A percentile compares a stretch with the other conserved stretches of the same genome.
Conservation (phyloP, 2,113 vertebrate genomes). For the Xyrauchen texanus region DNA sequence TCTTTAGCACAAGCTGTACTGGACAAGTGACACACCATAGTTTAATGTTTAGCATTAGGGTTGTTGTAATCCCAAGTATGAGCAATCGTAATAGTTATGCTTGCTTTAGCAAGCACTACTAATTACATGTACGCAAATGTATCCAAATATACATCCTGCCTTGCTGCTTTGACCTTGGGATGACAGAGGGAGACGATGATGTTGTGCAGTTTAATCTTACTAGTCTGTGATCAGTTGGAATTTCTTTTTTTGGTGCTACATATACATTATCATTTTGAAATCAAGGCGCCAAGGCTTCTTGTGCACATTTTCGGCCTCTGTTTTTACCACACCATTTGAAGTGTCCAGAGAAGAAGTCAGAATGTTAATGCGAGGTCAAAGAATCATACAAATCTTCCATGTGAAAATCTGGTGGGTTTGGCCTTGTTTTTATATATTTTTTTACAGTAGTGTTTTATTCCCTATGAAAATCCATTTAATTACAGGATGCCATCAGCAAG, state of each 20-base stretch:
- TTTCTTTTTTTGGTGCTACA: not conserved
- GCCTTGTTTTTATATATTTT: conserved; percentile 41
- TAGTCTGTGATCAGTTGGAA: not conserved
- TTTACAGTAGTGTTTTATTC: conserved; percentile 35
- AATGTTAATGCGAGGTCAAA: conserved; percentile 35
- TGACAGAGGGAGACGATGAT: not conserved
- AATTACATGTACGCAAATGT: not conserved
- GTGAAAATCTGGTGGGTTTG: conserved; percentile 50
- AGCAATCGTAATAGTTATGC: too few species aligned
- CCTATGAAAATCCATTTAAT: conserved; percentile 48
- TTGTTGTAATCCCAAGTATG: too few species aligned
- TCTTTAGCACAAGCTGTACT: not conserved
- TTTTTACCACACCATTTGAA: conserved; percentile 59
- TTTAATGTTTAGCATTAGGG: too few species aligned
- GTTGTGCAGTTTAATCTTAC: not conserved
- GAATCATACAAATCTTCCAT: conserved; percentile 42
- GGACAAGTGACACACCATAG: not conserved
- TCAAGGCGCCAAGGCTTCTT: not conserved
- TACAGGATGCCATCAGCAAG: conserved; percentile 57
- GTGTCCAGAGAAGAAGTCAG: conserved; percentile 44
- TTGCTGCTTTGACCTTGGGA: not conserved
- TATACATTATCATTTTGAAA: conserved; percentile 1
- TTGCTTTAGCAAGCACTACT: too few species aligned
- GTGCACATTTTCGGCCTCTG: conserved; percentile 19
- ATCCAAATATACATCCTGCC: not conserved